phyloP scores from a whole-genome alignment of 1,140 invertebrate genomes.

The Drosophila lini region DNA sequence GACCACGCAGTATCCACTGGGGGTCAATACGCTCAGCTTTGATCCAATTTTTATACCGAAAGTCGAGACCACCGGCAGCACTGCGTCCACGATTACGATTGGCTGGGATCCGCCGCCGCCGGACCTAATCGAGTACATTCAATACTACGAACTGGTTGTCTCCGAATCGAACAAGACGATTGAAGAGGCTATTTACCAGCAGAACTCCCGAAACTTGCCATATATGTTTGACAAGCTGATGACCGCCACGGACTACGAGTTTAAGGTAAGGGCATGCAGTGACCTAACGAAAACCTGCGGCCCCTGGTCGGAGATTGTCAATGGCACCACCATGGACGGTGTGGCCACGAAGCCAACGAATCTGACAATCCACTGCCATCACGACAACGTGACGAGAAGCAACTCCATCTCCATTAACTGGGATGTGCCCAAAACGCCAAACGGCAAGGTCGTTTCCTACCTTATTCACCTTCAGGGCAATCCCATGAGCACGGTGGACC shows the following conservation, averaged over 20 bases:
- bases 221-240: conserved; percentile 92
- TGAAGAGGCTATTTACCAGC: conserved; percentile 87
- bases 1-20: conserved; percentile 85
- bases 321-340: conserved; percentile 92
- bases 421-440: conserved; percentile 88
- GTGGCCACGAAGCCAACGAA: conserved; percentile 86
- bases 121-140: conserved; percentile 89
- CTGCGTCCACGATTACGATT: conserved; percentile 91
- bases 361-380: conserved; percentile 87
- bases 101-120: conserved; percentile 89
- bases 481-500: conserved; percentile 85
- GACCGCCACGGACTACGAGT: conserved; percentile 91
- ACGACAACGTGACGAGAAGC: conserved; percentile 87
- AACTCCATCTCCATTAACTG: conserved; percentile 89
- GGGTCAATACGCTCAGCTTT: conserved; percentile 87
- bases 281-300: conserved; percentile 91
- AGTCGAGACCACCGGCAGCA: conserved; percentile 91
- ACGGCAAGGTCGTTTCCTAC: conserved; percentile 89
- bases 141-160: conserved; percentile 90
- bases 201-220: conserved; percentile 87
- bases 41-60: conserved; percentile 92
- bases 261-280: conserved; percentile 90
- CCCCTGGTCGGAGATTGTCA: conserved; percentile 89
- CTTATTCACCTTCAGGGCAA: conserved; percentile 87
- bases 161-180: conserved; percentile 86